A percentile compares a stretch with the other conserved stretches of the same genome.
phyloP scores from a whole-genome alignment of 2,113 vertebrate genomes.

The Lophotis ruficrista region DNA sequence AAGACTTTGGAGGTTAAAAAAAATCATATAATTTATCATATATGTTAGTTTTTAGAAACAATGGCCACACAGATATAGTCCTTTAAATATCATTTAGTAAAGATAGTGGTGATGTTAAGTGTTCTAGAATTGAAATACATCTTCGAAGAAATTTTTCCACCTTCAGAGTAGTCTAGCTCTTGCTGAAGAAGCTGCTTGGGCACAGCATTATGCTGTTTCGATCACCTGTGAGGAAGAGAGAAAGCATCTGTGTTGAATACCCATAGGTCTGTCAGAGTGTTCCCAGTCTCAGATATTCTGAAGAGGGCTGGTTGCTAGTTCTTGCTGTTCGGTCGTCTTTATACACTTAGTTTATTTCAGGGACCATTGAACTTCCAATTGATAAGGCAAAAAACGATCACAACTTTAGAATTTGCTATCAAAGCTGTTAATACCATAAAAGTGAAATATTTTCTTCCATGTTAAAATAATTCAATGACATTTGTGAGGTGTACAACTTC shows the following conservation, averaged over 20 bases:
- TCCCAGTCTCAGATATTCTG: not conserved
- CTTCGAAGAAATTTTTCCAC: not conserved
- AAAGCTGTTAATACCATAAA: slow-evolving; percentile 22
- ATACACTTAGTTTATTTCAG: not conserved
- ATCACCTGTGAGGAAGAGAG: not conserved
- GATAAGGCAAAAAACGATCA: slow-evolving; percentile 22
- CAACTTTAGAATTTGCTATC: slow-evolving; percentile 8
- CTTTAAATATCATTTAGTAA: not conserved
- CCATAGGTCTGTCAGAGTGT: not conserved
- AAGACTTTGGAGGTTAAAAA: not conserved
- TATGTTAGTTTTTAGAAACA: not conserved
- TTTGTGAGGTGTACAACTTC: slow-evolving; percentile 67
- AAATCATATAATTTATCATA: not conserved
- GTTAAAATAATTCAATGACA: slow-evolving; percentile 71
- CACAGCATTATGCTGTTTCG: not conserved
- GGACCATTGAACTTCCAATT: slow-evolving; percentile 4
- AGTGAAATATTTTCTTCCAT: slow-evolving; percentile 53
- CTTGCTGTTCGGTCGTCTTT: not conserved
- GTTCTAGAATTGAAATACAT: not conserved
- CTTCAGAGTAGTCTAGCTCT: not conserved
- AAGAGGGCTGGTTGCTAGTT: not conserved
- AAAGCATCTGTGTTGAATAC: not conserved
- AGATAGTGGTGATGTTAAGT: not conserved
- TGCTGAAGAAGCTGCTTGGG: not conserved
- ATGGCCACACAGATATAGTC: not conserved